Evolutionary conservation across 2,797 vertebrate species (phyloP).

Genomic region (Schizothorax lantsangensis): DNA sequence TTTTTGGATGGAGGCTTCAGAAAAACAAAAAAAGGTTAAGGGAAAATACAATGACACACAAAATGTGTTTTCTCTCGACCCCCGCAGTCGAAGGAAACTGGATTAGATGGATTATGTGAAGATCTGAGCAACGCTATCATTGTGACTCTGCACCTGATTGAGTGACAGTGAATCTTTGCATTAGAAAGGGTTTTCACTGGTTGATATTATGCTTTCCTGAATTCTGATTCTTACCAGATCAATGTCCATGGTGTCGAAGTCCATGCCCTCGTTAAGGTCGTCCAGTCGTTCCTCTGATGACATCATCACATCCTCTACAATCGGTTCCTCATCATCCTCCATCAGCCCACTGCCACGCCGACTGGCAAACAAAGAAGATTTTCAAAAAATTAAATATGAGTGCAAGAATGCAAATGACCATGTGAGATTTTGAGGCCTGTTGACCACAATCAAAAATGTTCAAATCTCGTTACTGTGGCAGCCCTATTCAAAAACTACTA

Average conservation of each 20-base stretch:
- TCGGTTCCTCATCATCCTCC: conserved; percentile 98
- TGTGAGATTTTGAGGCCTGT: neutral
- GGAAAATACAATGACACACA: neutral
- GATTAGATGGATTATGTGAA: neutral
- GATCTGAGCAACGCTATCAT: neutral
- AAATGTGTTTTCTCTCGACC: conserved; percentile 12
- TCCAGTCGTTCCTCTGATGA: conserved; percentile 95
- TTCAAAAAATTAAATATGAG: neutral
- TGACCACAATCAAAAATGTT: no score
- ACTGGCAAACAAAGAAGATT: conserved; percentile 70
- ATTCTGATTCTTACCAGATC: conserved; percentile 85
- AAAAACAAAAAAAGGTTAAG: neutral
- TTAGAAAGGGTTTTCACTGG: neutral
- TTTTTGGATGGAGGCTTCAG: conserved; percentile 94
- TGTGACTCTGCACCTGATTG: neutral
- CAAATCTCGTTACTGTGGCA: no score
- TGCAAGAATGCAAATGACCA: neutral
- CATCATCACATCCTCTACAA: conserved; percentile 99
- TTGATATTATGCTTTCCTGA: neutral
- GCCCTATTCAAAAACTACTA: no score
- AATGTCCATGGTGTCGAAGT: conserved; percentile 98
- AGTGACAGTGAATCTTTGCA: neutral
- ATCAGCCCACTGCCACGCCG: conserved; percentile 93
- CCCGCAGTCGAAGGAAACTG: neutral
- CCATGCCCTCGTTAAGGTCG: conserved; percentile 97